These are phyloP conservation scores for Lordiphosa andalusiaca DNA, from an alignment of 2,888 invertebrate species.

Conservation along the genomic window DNA sequence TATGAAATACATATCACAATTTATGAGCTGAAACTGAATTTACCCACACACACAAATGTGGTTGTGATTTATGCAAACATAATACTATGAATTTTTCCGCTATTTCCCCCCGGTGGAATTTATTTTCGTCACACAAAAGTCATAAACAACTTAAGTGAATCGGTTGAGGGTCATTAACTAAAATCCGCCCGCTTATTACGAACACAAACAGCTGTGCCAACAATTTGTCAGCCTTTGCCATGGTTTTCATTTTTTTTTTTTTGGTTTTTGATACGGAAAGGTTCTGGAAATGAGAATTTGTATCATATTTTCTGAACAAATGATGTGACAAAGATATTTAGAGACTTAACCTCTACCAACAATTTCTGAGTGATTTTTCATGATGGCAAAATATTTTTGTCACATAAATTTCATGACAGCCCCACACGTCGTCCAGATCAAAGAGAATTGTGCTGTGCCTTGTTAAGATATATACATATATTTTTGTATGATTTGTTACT, in stretches of 20 bases:
- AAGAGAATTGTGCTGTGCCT: constrained; percentile 58
- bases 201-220: constrained; percentile 70
- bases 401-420: constrained; percentile 65
- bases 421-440: constrained; percentile 69
- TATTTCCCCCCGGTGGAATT: constrained; percentile 16
- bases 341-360: constrained; percentile 55
- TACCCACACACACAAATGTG: constrained; percentile 2
- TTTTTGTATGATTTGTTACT: constrained; percentile 62
- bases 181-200: constrained; percentile 69
- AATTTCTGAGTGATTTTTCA: constrained; percentile 41
- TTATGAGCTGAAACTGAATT: constrained; percentile 19
- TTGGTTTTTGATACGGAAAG: constrained; percentile 21
- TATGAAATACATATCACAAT: constrained; percentile 17
- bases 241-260: no score
- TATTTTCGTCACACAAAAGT: constrained; percentile 52
- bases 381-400: constrained; percentile 66
- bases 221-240: constrained; percentile 60
- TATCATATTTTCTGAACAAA: constrained; percentile 24
- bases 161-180: constrained; percentile 73
- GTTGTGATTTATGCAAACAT: constrained; percentile 34
- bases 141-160: constrained; percentile 74
- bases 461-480: constrained; percentile 64
- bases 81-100: constrained; percentile 27
- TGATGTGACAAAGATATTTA: constrained; percentile 22
- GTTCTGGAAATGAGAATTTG: constrained; percentile 18